A percentile compares a stretch with the other conserved stretches of the same genome.
Conservation (phyloP, 2,888 invertebrate genomes). For the Pomacea canaliculata region DNA sequence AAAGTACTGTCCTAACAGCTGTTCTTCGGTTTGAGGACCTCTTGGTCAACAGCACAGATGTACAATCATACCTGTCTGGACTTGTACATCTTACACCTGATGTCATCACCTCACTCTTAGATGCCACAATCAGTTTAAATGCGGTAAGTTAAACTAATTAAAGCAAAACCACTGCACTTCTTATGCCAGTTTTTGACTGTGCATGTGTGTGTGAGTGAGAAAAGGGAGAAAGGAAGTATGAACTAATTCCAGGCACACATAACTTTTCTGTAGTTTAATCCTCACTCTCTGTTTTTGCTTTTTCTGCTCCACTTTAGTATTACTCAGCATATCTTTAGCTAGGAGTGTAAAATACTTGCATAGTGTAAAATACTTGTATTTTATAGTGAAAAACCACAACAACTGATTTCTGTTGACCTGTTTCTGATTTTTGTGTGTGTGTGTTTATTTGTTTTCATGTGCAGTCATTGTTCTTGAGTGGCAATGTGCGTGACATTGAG, state of each 20-base stretch:
- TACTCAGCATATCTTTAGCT: too few relatives aligned
- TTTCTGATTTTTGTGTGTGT: background rate
- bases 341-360: too few relatives aligned
- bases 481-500: slow-evolving; percentile 33
- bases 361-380: too few relatives aligned
- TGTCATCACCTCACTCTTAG: slow-evolving; percentile 38
- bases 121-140: slow-evolving; percentile 43
- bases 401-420: background rate
- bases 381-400: too few relatives aligned
- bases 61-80: slow-evolving; percentile 33
- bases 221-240: too few relatives aligned
- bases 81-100: slow-evolving; percentile 38
- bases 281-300: too few relatives aligned
- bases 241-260: too few relatives aligned
- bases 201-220: too few relatives aligned
- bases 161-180: too few relatives aligned
- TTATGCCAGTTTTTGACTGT: too few relatives aligned
- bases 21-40: slow-evolving; percentile 31
- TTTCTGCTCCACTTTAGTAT: too few relatives aligned
- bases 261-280: too few relatives aligned
- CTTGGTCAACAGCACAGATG: slow-evolving; percentile 26
- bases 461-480: slow-evolving; percentile 34
- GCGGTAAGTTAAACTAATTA: slow-evolving; percentile 37
- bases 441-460: slow-evolving; percentile 6
- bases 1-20: slow-evolving; percentile 29